Evolutionary conservation across 2,888 invertebrate species (phyloP), one percentile per base, ranked within the genome.

Genomic region (Dioctria rufipes): DNA sequence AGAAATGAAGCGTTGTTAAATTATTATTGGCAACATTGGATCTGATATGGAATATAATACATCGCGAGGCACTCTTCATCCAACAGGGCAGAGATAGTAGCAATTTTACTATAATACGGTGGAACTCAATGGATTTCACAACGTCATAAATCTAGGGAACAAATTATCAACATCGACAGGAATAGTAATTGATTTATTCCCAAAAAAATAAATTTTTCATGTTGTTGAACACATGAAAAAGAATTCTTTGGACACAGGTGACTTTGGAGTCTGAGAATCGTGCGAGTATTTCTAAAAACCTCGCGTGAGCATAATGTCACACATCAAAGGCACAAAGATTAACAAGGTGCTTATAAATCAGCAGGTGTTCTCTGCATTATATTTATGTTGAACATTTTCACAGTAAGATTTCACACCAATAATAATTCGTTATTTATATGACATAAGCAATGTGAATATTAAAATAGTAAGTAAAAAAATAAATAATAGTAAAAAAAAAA

Each of bases 261-360:
- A 25, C 25, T 13, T 11, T 66, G 11, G 13, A 37, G 78, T 25
- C 13, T n/a, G 25, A 66, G 43, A 78, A 54, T 66, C 66, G 49
- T 78, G 78, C 39, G 78, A 66, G 63, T n/a, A n/a, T 51, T 66
- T 66, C 65, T 78, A 54, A 65, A 11, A 40, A 66, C 11, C 54
- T 78, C 66, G 78, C 78, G 78, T 78, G 78, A 60, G 65, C 66
- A 78, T 78, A 66, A 25, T 58, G 66, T 77, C 78, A 78, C 78
- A 65, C 51, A 54, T 78, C 66, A 66, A 54, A 58, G 58, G 73
- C 58, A 13, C 13, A 5, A 39, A 66, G 66, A 78, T 78, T 78
- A 78, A 78, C 78, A 66, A 78, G 78, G 78, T 78, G 66, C 78
- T 65, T 40, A 39, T 8, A 9, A 51, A 78, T n/a, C 78, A 66